Base-by-base conservation (phyloP, 2,888 invertebrate genomes). In the Entomobrya proxima region DNA sequence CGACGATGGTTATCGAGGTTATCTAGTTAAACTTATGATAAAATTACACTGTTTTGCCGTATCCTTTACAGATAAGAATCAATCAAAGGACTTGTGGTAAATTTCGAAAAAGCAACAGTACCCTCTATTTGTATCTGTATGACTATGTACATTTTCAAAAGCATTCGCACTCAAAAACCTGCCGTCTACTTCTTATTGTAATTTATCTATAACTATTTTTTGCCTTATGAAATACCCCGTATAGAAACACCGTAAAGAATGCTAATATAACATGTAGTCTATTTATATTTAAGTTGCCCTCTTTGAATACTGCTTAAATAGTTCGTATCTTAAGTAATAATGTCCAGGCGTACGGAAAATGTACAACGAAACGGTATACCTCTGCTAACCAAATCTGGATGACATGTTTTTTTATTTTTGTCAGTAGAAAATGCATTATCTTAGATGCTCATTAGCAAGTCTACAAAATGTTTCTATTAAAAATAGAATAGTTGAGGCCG, bases 111-210 rank as follows among this genome's bases (percentile, higher is more conserved):
- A 83, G 83, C 83, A 83, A 83, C 83, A 83, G 83, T 76, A 83
- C 55, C n/a, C n/a, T 55, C 83, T 76, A 76, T 72, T 40, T 55
- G 15, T 50, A 82, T 82, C 82, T 82, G 82, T 67, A 83, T 83
- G 83, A 64, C 64, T 83, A 83, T 83, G 67, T 76, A 83, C 80
- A 81, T 13, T 61, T 67, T 24, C 0, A 72, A 21, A 83, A 83
- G 83, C 83, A 76, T 76, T 50, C 76, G 37, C 75, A 76, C 83
- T n/a, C n/a, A n/a, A 83, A 83, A 83, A 83, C 76, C 67, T 67
- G 83, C 67, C 76, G 67, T 76, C 27, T 67, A 35, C 40, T 47
- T 55, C 32, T n/a, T 40, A 30, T 50, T 40, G 9, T 81, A 24
- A 40, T 67, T 64, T 47, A 79, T 27, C 24, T 75, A 35, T 21